Evolutionary conservation across 2,113 vertebrate species (phyloP), one percentile per base, ranked within the genome.

Genomic region (Cheirogaleus medius): DNA sequence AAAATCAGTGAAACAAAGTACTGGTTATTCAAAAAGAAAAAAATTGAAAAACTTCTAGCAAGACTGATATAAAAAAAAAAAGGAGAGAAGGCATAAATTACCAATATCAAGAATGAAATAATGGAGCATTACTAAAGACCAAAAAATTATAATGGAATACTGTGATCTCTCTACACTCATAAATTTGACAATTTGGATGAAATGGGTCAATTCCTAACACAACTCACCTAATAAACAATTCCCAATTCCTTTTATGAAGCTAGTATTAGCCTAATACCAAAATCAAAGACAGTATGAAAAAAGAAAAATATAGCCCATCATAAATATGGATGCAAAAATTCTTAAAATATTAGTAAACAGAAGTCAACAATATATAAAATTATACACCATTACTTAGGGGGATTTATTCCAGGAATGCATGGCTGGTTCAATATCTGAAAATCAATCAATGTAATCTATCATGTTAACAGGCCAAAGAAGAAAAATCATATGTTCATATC

Each of bases 231-330:
- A 34, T 49, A 85, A 64, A 39, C 17, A 80, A n/a, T 74, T 96
- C 18, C 15, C 44, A 92, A 92, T 89, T 95, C 63, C 80, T 66
- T 92, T 85, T 73, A 32, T 94, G 56, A 78, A 80, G 29, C n/a
- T 63, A 76, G 47, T n/a, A 91, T 47, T 64, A 83, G 23, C 32
- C 52, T 58, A 80, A 85, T 52, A 90, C 15, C n/a, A 60, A 87
- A 91, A 58, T 12, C 68, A 83, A 92, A 85, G n/a, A 44, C 15
- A 87, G 17, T 71, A 80, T 12, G 47, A 77, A 76, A 58, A 47
- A 27, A 58, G 9, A 56, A 63, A 74, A 77, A n/a, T 64, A 64
- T 6, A 91, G 29, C 32, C 25, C 42, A 52, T 94, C 7, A 63
- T 69, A n/a, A 87, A 60, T 52, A 66, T 32, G 60, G 29, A 82